Evolutionary conservation across 2,888 invertebrate species (phyloP), one percentile per base, ranked within the genome.

Genomic region (Scaptomyza polygonia): DNA sequence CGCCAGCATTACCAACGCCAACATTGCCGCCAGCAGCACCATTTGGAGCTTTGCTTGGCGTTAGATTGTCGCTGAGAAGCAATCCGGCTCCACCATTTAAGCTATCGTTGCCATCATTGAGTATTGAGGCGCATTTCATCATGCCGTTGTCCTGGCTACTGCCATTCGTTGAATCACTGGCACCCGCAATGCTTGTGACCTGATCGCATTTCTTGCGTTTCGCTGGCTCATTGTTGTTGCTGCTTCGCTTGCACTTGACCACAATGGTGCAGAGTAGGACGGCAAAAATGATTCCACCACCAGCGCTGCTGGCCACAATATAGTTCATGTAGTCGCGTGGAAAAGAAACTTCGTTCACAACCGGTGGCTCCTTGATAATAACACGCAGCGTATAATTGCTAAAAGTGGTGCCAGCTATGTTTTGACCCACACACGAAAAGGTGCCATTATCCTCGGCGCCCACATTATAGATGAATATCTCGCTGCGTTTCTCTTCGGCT

Each of bases 381-480:
- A 96, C 94, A 71, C 94, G 93, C 74, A 97, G 93, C 1, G 97
- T 97, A 81, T 96, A 96, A 91, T 97, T 97, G 63, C 96, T 95
- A 75, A 94, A 94, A 0, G 95, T 93, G 62, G 93, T 94, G 12
- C 97, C 97, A 0, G 97, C 97, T 14, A 95, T 94, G 90, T 97
- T 97, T 88, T 96, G 96, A 0, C 97, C 97, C 12, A 95, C 93
- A 90, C 97, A 98, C 4, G 95, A 94, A 89, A 96, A 97, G 8
- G 96, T 96, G 5, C 97, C 97, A 86, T 97, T 97, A 89, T 97
- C 96, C 72, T 95, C 96, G 39, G 93, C 93, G 32, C 94, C 95
- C 21, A 96, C 94, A 89, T 96, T 96, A 86, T 95, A 95, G 82
- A 97, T 95, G 87, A 95, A 95, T 61, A 97, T 93, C 91, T 96